Evolutionary conservation across 2,888 invertebrate species (phyloP).

Genomic region (Ashinkailepas kermadecensis): DNA sequence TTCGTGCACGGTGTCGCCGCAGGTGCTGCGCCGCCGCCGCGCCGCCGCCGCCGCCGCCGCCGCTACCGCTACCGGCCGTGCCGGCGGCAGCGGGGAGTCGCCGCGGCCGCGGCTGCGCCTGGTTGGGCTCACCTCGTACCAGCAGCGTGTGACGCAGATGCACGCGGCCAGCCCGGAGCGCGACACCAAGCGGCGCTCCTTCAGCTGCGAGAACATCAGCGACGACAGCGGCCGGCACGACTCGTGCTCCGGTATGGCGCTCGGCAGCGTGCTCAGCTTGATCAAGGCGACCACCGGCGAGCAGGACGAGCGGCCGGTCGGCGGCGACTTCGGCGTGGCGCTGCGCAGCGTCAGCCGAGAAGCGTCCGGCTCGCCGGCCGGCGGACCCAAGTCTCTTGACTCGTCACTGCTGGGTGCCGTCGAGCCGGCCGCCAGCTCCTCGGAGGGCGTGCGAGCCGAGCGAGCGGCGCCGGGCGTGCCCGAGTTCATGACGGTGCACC

Average conservation of each 20-base stretch:
- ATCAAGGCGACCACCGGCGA: not conserved
- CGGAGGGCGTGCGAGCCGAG: not conserved
- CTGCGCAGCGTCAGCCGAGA: not conserved
- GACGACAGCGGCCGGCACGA: not conserved
- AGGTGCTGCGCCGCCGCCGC: slow-evolving; percentile 4
- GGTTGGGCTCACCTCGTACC: slow-evolving; percentile 8
- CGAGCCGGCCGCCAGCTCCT: not conserved
- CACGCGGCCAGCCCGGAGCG: not conserved
- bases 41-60: not conserved
- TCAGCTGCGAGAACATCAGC: slow-evolving; percentile 10
- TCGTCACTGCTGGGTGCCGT: not conserved
- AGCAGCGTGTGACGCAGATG: not conserved
- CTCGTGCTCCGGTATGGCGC: not conserved
- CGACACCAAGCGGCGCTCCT: not conserved
- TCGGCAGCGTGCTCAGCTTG: not conserved
- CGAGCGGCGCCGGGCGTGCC: not conserved
- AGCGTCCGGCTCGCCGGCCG: not conserved
- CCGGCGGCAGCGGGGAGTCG: not conserved
- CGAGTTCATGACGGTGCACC: not conserved
- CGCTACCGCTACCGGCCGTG: not conserved
- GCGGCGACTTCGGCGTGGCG: not conserved
- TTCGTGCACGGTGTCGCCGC: not conserved
- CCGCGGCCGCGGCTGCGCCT: not conserved
- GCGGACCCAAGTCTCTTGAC: slow-evolving; percentile 12
- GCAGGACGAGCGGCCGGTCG: not conserved